These are phyloP conservation scores for Iphiclides podalirius DNA, from an alignment of 2,888 invertebrate species.

Conservation along the genomic window DNA sequence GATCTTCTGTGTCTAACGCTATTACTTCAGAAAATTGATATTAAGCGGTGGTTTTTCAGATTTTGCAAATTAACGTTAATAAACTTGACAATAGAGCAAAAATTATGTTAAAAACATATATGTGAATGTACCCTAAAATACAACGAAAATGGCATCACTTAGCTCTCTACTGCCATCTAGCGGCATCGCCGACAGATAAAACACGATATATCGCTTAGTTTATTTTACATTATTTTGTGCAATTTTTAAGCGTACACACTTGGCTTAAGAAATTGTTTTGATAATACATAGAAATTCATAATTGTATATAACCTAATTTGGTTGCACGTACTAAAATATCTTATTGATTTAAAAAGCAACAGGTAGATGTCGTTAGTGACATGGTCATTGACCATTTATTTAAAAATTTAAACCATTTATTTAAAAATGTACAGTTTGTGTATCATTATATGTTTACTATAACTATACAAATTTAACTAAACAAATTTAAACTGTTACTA, in stretches of 20 bases:
- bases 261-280: background rate
- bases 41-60: too few species aligned
- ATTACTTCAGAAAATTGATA: too few species aligned
- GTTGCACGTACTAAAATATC: background rate
- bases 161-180: constrained; percentile 63
- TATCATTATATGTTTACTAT: too few species aligned
- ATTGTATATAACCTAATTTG: background rate
- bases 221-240: constrained; percentile 14
- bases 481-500: too few species aligned
- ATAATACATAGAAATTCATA: background rate
- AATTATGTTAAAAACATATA: constrained; percentile 4
- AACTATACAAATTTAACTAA: too few species aligned
- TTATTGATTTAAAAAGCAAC: background rate
- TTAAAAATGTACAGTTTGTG: too few species aligned
- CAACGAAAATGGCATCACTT: constrained; percentile 66
- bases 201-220: constrained; percentile 20
- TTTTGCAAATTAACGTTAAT: too few species aligned
- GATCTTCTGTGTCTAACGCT: too few species aligned
- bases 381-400: constrained; percentile 37
- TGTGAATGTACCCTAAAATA: constrained; percentile 45
- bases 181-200: constrained; percentile 33
- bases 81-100: too few species aligned
- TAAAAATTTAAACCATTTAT: background rate
- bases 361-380: constrained; percentile 40
- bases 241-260: constrained; percentile 10